These are phyloP conservation scores for Siniperca knerii DNA, from an alignment of 2,113 vertebrate genomes.

Conservation along the genomic window DNA sequence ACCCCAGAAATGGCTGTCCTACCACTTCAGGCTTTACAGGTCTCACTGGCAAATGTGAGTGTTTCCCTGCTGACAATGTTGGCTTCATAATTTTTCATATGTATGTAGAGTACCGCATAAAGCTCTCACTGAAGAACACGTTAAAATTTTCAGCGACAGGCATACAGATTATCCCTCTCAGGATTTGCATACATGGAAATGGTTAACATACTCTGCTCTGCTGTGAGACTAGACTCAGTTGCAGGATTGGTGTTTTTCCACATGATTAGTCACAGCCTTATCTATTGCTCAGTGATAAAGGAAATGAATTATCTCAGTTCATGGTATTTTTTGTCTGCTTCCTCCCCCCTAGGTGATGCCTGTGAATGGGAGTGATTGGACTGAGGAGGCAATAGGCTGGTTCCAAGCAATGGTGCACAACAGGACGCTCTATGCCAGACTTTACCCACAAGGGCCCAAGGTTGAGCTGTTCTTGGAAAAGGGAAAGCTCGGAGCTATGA, in stretches of 20 bases:
- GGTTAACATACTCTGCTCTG: slow-evolving; percentile 28
- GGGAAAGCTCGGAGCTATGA: slow-evolving; percentile 83
- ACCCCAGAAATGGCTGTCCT: slow-evolving; percentile 58
- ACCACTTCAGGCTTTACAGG: slow-evolving; percentile 80
- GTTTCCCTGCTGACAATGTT: neutral
- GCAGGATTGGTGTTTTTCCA: slow-evolving; percentile 39
- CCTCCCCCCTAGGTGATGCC: slow-evolving; percentile 79
- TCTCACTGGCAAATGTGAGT: slow-evolving; percentile 82
- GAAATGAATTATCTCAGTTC: slow-evolving; percentile 63
- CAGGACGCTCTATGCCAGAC: slow-evolving; percentile 80
- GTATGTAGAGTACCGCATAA: neutral
- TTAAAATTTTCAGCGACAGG: neutral
- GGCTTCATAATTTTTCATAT: neutral
- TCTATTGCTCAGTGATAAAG: slow-evolving; percentile 55
- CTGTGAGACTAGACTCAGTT: slow-evolving; percentile 21
- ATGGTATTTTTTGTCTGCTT: slow-evolving; percentile 49
- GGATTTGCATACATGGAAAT: slow-evolving; percentile 45
- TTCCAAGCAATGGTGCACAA: slow-evolving; percentile 77
- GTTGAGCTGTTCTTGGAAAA: slow-evolving; percentile 84
- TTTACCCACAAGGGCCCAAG: slow-evolving; percentile 67
- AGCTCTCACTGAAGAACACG: neutral
- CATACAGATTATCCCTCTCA: neutral
- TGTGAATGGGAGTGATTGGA: slow-evolving; percentile 76
- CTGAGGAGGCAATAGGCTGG: slow-evolving; percentile 79
- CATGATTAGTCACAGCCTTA: slow-evolving; percentile 63